Conservation (phyloP, 2,888 invertebrate species). For the Girardia tigrina region DNA sequence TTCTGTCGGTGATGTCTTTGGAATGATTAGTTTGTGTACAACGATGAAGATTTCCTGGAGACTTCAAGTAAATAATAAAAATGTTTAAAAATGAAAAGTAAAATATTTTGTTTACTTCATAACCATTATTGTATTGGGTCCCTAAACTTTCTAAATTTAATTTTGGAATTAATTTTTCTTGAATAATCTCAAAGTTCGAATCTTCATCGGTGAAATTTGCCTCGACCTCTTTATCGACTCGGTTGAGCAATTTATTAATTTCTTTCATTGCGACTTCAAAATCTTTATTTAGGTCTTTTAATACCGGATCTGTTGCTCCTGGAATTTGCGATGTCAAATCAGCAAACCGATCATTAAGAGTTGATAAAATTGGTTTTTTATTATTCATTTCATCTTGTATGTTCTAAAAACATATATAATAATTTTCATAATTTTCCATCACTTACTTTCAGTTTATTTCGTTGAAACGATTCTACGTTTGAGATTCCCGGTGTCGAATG, state of each 20-base stretch:
- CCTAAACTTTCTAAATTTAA: background rate
- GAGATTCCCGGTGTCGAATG: background rate
- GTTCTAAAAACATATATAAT: background rate
- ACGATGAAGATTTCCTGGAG: too few species aligned
- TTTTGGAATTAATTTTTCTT: background rate
- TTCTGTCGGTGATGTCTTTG: too few species aligned
- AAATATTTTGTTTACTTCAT: too few species aligned
- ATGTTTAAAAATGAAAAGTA: too few species aligned
- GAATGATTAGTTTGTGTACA: too few species aligned
- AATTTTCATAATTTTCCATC: too few species aligned
- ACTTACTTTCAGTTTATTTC: background rate
- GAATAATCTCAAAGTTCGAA: background rate
- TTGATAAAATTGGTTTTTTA: slow-evolving; percentile 8
- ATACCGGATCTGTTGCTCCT: background rate
- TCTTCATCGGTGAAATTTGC: background rate
- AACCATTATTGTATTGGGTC: background rate
- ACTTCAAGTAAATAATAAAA: too few species aligned
- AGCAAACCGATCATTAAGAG: background rate
- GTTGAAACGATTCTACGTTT: background rate
- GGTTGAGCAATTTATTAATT: background rate
- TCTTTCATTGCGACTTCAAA: background rate
- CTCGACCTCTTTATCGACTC: slow-evolving; percentile 6
- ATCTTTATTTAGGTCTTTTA: background rate
- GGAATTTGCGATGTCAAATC: background rate
- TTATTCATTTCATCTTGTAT: slow-evolving; percentile 15